phyloP scores from a whole-genome alignment of 2,888 invertebrate genomes.

The Petrolisthes cinctipes region DNA sequence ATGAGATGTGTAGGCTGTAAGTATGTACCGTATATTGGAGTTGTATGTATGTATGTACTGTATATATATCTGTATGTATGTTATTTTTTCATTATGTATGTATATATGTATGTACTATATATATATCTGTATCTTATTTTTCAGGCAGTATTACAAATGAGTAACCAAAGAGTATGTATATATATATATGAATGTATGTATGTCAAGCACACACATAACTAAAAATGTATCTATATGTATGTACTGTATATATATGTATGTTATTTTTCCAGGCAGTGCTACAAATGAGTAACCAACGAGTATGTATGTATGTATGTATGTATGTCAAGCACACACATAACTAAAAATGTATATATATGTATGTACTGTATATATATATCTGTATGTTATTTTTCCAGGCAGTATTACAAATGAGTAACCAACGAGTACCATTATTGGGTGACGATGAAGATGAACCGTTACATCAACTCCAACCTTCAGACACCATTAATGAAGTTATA shows the following conservation, averaged over 20 bases:
- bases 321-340: too few relatives aligned
- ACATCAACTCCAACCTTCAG: conserved; percentile 78
- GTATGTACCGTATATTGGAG: background rate
- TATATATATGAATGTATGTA: too few relatives aligned
- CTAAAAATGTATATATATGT: too few relatives aligned
- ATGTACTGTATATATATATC: background rate
- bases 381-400: conserved; percentile 78
- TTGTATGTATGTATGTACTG: too few relatives aligned
- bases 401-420: conserved; percentile 91
- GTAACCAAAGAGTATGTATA: too few relatives aligned
- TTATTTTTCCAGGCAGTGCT: background rate
- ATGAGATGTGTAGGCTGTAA: too few relatives aligned
- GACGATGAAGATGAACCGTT: conserved; percentile 76
- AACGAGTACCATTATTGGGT: conserved; percentile 84
- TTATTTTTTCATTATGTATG: too few relatives aligned
- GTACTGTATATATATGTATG: background rate
- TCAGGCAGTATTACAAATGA: background rate
- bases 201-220: too few relatives aligned
- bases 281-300: background rate
- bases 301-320: too few relatives aligned
- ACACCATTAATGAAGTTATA: conserved; percentile 93
- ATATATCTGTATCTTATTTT: background rate
- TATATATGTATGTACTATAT: too few relatives aligned
- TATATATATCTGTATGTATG: too few relatives aligned
- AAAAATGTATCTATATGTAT: too few relatives aligned